These are phyloP conservation scores for Brassicogethes aeneus DNA, from an alignment of 2,888 invertebrate species.

Conservation along the genomic window DNA sequence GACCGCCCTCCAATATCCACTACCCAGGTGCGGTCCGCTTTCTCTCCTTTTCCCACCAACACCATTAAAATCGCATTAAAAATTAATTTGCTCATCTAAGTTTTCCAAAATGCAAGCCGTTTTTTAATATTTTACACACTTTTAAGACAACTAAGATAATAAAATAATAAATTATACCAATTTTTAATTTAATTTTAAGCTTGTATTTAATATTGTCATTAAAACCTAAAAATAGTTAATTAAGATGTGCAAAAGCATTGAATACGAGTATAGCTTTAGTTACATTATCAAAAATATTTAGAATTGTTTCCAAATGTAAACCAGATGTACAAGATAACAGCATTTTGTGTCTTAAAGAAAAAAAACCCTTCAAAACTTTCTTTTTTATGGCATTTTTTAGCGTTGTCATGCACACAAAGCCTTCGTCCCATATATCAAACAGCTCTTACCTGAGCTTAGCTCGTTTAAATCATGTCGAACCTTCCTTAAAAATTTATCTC, in stretches of 20 bases:
- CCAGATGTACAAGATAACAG: neutral
- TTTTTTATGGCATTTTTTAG: neutral
- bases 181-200: no score
- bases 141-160: no score
- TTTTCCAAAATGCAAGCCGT: no score
- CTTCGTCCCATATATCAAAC: no score
- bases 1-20: neutral
- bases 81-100: constrained; percentile 20
- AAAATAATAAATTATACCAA: no score
- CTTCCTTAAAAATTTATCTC: constrained; percentile 24
- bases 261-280: no score
- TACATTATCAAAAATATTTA: no score
- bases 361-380: neutral
- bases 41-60: constrained; percentile 10
- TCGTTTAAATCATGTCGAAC: constrained; percentile 17
- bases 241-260: no score
- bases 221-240: no score
- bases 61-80: constrained; percentile 26
- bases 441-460: neutral
- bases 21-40: constrained; percentile 4
- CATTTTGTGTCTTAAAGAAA: neutral
- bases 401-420: neutral
- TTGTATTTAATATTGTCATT: no score
- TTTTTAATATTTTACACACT: no score
- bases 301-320: no score